phyloP scores from a whole-genome alignment of 2,797 vertebrate species.

The Enteromius afrohamiltoni region DNA sequence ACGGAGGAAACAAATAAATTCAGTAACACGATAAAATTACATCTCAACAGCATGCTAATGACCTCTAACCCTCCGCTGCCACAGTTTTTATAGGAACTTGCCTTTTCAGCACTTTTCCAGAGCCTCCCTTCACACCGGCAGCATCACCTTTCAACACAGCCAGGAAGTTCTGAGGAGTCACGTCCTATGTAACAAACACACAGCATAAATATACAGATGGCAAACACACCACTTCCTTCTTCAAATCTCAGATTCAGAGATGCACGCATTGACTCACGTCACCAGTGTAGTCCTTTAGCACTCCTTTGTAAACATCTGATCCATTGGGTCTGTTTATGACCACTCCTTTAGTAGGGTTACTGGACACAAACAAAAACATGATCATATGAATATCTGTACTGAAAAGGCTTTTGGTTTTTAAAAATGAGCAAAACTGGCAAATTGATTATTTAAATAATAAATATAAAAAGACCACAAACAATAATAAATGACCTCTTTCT shows the following conservation, averaged over 20 bases:
- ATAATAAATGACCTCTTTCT: background rate
- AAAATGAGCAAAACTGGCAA: background rate
- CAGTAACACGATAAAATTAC: background rate
- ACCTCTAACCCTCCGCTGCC: background rate
- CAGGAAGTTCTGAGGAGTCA: slow-evolving; percentile 92
- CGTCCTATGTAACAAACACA: slow-evolving; percentile 74
- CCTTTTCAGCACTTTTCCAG: slow-evolving; percentile 94
- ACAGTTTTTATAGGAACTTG: slow-evolving; percentile 60
- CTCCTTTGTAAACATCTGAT: slow-evolving; percentile 89
- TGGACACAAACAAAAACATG: slow-evolving; percentile 63
- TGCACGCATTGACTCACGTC: slow-evolving; percentile 75
- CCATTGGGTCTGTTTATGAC: slow-evolving; percentile 95
- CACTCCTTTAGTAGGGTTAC: slow-evolving; percentile 91
- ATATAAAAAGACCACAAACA: background rate
- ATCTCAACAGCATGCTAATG: background rate
- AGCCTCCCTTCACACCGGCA: slow-evolving; percentile 83
- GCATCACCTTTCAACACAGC: slow-evolving; percentile 88
- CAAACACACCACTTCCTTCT: background rate
- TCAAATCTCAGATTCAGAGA: slow-evolving; percentile 10
- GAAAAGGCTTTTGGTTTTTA: background rate
- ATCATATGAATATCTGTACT: background rate
- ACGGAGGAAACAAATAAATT: background rate
- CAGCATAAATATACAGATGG: background rate
- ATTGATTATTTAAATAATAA: background rate
- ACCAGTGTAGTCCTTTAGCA: slow-evolving; percentile 88